A percentile compares a stretch with the other conserved stretches of the same genome.
Conservation (phyloP, 1,140 invertebrate species). For the Tetragnatha versicolor region DNA sequence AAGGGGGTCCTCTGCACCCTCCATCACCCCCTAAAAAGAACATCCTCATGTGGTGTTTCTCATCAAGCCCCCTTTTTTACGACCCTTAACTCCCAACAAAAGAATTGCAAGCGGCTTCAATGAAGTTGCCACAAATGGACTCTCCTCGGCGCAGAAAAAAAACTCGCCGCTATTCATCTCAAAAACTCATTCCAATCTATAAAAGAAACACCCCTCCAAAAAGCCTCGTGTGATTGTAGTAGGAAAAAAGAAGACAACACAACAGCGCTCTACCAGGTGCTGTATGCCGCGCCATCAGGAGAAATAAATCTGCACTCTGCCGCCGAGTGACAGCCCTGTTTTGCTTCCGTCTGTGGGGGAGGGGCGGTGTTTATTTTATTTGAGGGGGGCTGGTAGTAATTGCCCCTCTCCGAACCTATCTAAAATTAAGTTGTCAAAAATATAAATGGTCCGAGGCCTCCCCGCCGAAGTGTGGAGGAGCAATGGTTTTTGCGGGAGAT, state of each 20-base stretch:
- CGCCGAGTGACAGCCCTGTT: slow-evolving; percentile 16
- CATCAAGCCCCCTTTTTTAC: slow-evolving; percentile 3
- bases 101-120: slow-evolving; percentile 29
- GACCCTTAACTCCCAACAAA: slow-evolving; percentile 37
- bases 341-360: slow-evolving; percentile 18
- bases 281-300: slow-evolving; percentile 38
- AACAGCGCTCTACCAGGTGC: slow-evolving; percentile 49
- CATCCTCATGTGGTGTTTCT: no score
- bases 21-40: no score
- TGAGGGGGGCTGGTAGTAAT: slow-evolving; percentile 43
- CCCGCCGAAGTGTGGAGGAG: slow-evolving; percentile 4
- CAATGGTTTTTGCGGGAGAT: background rate
- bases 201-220: background rate
- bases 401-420: slow-evolving; percentile 19
- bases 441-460: slow-evolving; percentile 34
- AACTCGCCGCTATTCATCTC: slow-evolving; percentile 36
- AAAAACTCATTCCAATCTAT: slow-evolving; percentile 49
- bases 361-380: slow-evolving; percentile 49
- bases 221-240: slow-evolving; percentile 44
- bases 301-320: slow-evolving; percentile 46
- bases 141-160: background rate
- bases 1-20: no score
- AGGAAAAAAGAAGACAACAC: slow-evolving; percentile 35
- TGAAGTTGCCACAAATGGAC: slow-evolving; percentile 43
- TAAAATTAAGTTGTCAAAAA: slow-evolving; percentile 53